Evolutionary conservation across 2,797 vertebrate species (phyloP).

Genomic region (Labeo calbasu): DNA sequence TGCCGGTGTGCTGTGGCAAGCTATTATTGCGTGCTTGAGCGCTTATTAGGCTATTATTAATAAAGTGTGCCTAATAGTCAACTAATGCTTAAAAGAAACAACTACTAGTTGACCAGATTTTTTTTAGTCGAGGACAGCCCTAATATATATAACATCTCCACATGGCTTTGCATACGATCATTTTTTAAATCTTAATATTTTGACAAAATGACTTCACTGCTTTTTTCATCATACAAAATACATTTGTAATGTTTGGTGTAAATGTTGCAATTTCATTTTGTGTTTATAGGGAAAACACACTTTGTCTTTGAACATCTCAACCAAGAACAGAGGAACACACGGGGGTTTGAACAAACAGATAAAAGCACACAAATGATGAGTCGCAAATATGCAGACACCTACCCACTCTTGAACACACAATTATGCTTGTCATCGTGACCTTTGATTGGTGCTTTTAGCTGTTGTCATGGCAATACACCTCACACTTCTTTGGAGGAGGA

Average conservation of each 20-base stretch:
- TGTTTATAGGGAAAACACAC: background rate
- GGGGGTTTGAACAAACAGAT: conserved; percentile 9
- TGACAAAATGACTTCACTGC: background rate
- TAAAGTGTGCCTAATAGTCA: no score
- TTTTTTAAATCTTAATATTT: background rate
- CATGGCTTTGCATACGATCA: no score
- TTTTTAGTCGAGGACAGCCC: no score
- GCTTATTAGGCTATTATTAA: no score
- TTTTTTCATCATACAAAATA: background rate
- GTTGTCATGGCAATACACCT: conserved; percentile 37
- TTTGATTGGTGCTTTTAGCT: conserved; percentile 37
- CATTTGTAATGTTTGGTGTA: background rate
- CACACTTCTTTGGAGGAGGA: conserved; percentile 28
- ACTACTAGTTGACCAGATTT: no score
- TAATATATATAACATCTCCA: no score
- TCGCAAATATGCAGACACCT: background rate
- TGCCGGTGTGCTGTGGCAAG: no score
- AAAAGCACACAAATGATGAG: background rate
- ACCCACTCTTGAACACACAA: conserved; percentile 14
- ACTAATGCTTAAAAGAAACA: no score
- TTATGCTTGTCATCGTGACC: conserved; percentile 3
- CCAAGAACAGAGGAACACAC: background rate
- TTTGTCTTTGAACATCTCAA: conserved; percentile 3
- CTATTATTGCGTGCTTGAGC: no score
- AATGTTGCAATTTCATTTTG: background rate